Percentiles rank a stretch among this genome's conserved stretches.
Evolutionary conservation across 2,888 invertebrate species (phyloP).

Genomic region (Syrphus vitripennis): DNA sequence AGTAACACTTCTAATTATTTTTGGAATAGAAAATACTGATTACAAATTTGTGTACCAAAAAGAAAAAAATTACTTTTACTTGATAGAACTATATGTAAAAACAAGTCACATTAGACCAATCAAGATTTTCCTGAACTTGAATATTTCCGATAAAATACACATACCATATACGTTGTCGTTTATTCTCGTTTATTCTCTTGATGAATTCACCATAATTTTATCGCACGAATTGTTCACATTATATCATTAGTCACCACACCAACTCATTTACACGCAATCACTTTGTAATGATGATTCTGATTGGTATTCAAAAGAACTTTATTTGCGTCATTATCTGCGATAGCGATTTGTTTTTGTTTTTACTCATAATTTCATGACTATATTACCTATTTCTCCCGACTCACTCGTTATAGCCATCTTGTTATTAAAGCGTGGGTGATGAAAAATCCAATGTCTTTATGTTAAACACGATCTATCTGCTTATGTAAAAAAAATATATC

Average conservation of each 20-base stretch:
- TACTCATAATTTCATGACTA: conserved; percentile 49
- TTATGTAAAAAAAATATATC: conserved; percentile 43
- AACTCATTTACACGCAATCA: conserved; percentile 34
- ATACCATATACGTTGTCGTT: neutral
- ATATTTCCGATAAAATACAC: neutral
- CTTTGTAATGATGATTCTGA: conserved; percentile 25
- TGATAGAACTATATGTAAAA: too few relatives aligned
- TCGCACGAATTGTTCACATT: neutral
- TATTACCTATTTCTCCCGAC: conserved; percentile 18
- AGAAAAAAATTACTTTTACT: too few relatives aligned
- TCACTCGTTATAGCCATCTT: conserved; percentile 9
- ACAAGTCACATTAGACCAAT: too few relatives aligned
- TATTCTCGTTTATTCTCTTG: neutral
- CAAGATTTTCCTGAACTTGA: neutral
- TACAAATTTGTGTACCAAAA: too few relatives aligned
- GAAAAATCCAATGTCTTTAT: neutral
- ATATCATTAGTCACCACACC: conserved; percentile 33
- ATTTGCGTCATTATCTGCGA: conserved; percentile 59
- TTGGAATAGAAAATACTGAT: too few relatives aligned
- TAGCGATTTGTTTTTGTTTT: conserved; percentile 26
- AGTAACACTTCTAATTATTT: too few relatives aligned
- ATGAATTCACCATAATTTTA: neutral
- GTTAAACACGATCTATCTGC: conserved; percentile 23
- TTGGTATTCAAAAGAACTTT: conserved; percentile 34
- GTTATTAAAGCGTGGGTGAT: conserved; percentile 41